These are phyloP conservation scores for Lasioglossum baleicum DNA, from an alignment of 1,140 invertebrate genomes.

Conservation along the genomic window DNA sequence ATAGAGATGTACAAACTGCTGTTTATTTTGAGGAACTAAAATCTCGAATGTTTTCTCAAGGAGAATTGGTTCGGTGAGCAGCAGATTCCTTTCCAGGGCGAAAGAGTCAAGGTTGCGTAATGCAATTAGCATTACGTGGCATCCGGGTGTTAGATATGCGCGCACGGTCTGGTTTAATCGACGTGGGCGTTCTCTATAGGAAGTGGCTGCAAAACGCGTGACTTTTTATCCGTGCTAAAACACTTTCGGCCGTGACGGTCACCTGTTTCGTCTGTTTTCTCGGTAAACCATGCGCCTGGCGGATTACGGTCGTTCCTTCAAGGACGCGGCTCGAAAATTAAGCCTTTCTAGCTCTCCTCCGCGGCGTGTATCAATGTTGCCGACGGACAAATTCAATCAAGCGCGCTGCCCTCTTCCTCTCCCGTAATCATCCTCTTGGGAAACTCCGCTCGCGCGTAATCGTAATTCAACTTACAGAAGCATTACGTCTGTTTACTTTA, in stretches of 20 bases:
- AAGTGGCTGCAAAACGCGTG: constrained; percentile 41
- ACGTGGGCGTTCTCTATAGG: constrained; percentile 46
- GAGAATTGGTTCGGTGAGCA: too few species aligned
- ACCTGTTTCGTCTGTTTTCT: neutral
- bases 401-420: neutral
- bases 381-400: constrained; percentile 1
- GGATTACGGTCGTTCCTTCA: neutral
- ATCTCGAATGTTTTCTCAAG: too few species aligned
- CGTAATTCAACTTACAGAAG: neutral
- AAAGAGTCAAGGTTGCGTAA: constrained; percentile 57
- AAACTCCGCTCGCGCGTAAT: neutral
- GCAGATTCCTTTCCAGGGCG: constrained; percentile 24
- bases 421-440: neutral
- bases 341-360: neutral
- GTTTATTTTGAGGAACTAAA: too few species aligned
- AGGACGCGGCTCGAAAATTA: neutral
- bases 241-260: constrained; percentile 53
- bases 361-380: neutral
- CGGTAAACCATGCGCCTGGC: neutral
- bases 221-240: constrained; percentile 20
- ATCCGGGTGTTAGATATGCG: constrained; percentile 38
- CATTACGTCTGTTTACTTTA: neutral
- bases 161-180: constrained; percentile 51
- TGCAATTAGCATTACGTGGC: constrained; percentile 60
- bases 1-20: too few species aligned